Base-by-base conservation (phyloP, 2,797 vertebrate genomes). In the Siniperca undulata region DNA sequence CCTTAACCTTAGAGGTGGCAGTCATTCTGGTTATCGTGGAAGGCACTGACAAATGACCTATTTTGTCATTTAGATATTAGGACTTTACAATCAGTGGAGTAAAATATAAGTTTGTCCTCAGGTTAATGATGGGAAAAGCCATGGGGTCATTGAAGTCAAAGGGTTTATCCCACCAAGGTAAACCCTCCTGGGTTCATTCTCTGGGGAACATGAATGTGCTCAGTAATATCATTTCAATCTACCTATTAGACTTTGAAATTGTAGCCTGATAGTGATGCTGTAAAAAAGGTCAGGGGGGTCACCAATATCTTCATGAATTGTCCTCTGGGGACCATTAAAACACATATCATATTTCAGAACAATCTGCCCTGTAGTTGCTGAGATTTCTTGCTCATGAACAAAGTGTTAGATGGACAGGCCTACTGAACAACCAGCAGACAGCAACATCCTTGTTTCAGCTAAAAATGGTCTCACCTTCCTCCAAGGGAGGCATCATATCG, bases 251-350 rank as follows among this genome's bases (percentile, higher is more conserved):
- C 61, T 77, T 80, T 80, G 74, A 81, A 71, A 83, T 65, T 59
- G 71, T 22, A 79, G 55, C 74, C 77, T 70, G 68, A 72, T 66
- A 14, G 22, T 52, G 22, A 44, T 48, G 77, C 76, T 59, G 59
- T 27, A 40, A 62, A 52, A 66, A 20, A 67, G 80, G 80, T 85
- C 66, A 38, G 8, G 5, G 44, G 65, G 71, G 69, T 85, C 83
- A 74, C 19, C 9, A 11, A 17, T 73, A 82, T 83, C 56, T 75
- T 48, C 27, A 22, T 55, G 68, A 80, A 81, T 65, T 27, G 71
- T 85, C 60, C 83, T 85, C 72, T 62, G 38, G 86, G 82, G 85
- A 84, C 80, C 50, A 46, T 76, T 91, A 82, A 86, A 77, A 73
- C 42, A 70, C 6, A 20, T 19, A 79, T 91, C 81, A 56, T 56